A percentile compares a stretch with the other conserved stretches of the same genome.
Conservation (phyloP, 2,797 vertebrate genomes). For the Pseudotriccus pelzelni region DNA sequence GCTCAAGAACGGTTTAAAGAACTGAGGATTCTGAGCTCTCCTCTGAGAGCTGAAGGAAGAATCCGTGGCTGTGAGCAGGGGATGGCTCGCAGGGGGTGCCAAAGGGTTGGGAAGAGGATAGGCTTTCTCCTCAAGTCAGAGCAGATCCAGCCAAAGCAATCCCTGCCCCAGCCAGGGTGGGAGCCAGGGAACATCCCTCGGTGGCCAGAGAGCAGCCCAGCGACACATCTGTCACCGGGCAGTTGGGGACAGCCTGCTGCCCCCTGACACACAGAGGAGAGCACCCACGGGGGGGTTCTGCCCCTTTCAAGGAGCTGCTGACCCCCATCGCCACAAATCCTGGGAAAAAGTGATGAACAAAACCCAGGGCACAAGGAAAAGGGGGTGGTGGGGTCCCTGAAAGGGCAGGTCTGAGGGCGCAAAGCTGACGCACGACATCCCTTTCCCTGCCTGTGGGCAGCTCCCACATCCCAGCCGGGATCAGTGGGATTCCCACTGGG, state of each 20-base stretch:
- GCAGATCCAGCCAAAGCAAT: neutral
- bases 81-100: neutral
- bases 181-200: neutral
- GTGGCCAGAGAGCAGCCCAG: neutral
- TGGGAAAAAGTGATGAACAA: rapidly evolving
- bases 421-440: rapidly evolving
- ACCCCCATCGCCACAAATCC: rapidly evolving
- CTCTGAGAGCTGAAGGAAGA: too few relatives aligned
- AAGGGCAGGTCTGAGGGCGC: neutral
- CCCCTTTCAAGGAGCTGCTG: neutral
- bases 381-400: rapidly evolving
- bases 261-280: rapidly evolving
- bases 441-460: rapidly evolving
- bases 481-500: rapidly evolving
- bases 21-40: neutral
- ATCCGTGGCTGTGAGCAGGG: rapidly evolving
- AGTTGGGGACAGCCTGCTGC: rapidly evolving
- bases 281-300: neutral
- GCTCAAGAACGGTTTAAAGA: neutral
- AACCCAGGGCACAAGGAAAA: neutral
- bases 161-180: neutral
- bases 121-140: neutral
- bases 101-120: neutral
- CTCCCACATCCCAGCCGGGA: neutral
- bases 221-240: rapidly evolving